Evolutionary conservation across 1,140 invertebrate genomes (phyloP), one percentile per base, ranked within the genome.

Genomic region (Tetramorium parvispinum): DNA sequence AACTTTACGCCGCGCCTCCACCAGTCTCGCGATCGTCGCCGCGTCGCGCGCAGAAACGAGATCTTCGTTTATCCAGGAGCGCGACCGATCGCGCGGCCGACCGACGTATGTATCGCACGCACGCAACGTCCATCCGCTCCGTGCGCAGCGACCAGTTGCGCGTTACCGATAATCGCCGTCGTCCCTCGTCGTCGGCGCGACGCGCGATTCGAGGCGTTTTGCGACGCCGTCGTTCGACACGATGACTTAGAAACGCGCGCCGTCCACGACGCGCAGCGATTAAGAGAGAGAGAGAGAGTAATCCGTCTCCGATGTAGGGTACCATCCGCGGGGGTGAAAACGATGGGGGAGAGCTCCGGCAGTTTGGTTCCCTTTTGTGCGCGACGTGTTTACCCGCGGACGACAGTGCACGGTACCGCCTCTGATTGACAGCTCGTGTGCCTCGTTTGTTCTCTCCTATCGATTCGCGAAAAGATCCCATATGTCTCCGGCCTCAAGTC

Each of bases 11-110:
- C 40, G 70, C 66, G 21, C 61, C 76, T 70, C 71, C 77, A 91
- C 89, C 89, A 91, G 89, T 91, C 87, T 73, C 87, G 83, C 87
- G 87, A 91, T 73, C 85, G 87, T 90, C 89, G 88, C 88, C 78
- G 83, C 51, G 78, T 59, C 40, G 89, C 65, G 61, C 76, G 83
- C 85, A 87, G 51, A 79, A 88, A 79, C 86, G 43, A 27, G 70
- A 53, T 82, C 13, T 1, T 49, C 24, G 24, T 59, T 32, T 75
- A 59, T 75, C 53, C 53, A 43, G 24, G n/a, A 83, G 53, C 79
- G 18, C 66, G 68, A 49, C 18, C 51, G 46, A 89, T 55, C 77
- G 71, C 46, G 76, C 49, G 49, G 18, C 37, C 68, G 32, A 73
- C 63, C 59, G 21, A 51, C 3, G 49, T 75, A 61, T 16, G 27